These are phyloP conservation scores for Periophthalmus magnuspinnatus DNA, from an alignment of 2,797 vertebrate species.

Conservation along the genomic window DNA sequence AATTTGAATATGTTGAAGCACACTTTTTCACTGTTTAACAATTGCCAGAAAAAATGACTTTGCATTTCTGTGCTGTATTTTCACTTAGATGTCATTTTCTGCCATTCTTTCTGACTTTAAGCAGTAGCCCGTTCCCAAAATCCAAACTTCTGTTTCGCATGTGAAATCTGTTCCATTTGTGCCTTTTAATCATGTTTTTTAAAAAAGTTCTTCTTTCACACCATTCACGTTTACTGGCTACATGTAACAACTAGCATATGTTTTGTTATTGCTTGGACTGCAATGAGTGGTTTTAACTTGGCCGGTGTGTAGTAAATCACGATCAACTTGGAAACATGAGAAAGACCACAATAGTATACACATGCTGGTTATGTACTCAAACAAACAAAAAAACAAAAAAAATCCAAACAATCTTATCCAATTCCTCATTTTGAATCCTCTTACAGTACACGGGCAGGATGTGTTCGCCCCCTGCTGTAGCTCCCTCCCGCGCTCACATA, in stretches of 20 bases:
- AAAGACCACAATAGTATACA: constrained; percentile 8
- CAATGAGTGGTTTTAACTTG: constrained; percentile 37
- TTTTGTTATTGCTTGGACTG: constrained; percentile 40
- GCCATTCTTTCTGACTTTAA: neutral
- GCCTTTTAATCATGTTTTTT: constrained; percentile 17
- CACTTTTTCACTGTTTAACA: neutral
- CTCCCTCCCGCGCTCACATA: constrained; percentile 55
- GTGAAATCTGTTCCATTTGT: constrained; percentile 25
- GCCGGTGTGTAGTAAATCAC: constrained; percentile 37
- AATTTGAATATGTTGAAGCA: neutral
- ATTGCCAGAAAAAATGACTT: neutral
- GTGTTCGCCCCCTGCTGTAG: constrained; percentile 28
- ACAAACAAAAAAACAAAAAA: too few relatives aligned
- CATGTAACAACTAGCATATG: constrained; percentile 28
- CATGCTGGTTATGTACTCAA: neutral
- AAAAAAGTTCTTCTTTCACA: constrained; percentile 11
- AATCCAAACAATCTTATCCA: constrained; percentile 4
- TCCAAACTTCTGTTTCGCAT: constrained; percentile 32
- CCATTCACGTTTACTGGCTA: constrained; percentile 10
- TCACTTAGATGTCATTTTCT: neutral
- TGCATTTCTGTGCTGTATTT: neutral
- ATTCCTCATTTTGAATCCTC: neutral
- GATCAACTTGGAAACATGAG: constrained; percentile 39
- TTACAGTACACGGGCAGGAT: constrained; percentile 45
- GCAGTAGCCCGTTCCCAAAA: constrained; percentile 34